Evolutionary conservation across 2,888 invertebrate species (phyloP), one percentile per base, ranked within the genome.

Genomic region (Machimus atricapillus): DNA sequence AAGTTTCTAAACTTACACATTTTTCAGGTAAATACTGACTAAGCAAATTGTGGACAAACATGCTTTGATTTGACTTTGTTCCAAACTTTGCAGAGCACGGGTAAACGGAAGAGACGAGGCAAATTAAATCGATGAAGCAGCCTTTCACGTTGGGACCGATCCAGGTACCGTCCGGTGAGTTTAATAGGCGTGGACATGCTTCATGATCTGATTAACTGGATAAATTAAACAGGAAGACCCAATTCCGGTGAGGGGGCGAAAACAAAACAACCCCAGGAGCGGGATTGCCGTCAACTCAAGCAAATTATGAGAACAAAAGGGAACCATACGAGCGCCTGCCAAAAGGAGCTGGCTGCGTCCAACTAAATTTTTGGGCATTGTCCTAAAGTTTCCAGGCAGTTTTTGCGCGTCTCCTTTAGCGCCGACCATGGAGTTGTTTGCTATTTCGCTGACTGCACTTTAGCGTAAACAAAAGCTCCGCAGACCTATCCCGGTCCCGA

Each of bases 251-350:
- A 27, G 81, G 27, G 56, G 52, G 23, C 43, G 77, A 78, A 78
- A 81, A 81, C 81, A 81, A 81, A 81, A 56, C 81, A 81, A 31
- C 16, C 34, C 23, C 37, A 23, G 46, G 6, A 81, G 81, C 52
- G 31, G 81, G 81, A 27, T 56, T 46, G 52, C 81, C 23, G 81
- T 27, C 56, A 23, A 56, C 16, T 81, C 81, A 52, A 56, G 81
- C 81, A 81, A 81, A 52, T 56, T 81, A 81, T 81, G 56, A 81
- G 52, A 56, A 56, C 81, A 81, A 81, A 81, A 81, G 81, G 56
- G n/a, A 0, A 31, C 9, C 81, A 81, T 81, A 81, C 52, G 52
- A 81, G 43, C 81, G 27, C 12, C 19, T 14, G 46, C 43, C 52
- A n/a, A 52, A 37, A 81, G 81, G 81, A 81, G 40, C 40, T 12